Evolutionary conservation across 2,113 vertebrate genomes (phyloP), one percentile per base, ranked within the genome.

Genomic region (Oncorhynchus masou): DNA sequence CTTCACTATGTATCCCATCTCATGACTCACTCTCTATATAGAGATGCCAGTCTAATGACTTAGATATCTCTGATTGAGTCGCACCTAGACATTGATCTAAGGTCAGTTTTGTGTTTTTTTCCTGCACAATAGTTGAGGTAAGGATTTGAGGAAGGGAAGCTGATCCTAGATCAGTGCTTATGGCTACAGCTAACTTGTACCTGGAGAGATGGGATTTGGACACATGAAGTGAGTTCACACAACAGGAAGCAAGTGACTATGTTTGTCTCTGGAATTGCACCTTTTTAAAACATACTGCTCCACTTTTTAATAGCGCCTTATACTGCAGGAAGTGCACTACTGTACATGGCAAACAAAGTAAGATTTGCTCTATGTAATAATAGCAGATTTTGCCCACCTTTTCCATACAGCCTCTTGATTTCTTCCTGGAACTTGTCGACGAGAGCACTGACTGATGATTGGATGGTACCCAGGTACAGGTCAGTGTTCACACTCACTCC

Each of bases 401-500:
- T 93, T 2, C 86, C 89, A 7, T 92, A 91, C 13, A 93, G 86
- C 6, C 73, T 85, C 24, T 93, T 93, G 24, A 94, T 86, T 79
- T 94, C 90, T 3, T 91, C 90, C 70, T 94, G 91, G 73, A 91
- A 90, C 74, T 86, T 92, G 39, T 92, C 88, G 0, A 90, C 9
- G 0, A 94, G 89, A 49, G 67, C 25, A 81, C 84, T 85, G 79
- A 94, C 91, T 0, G 92, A 92, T 15, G 89, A 84, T 39, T 93
- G 88, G 81, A 94, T 85, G 69, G 90, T 91, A 9, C 88, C 90
- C 66, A 93, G 80, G 73, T 92, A 90, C 16, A 94, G 86, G 71
- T 94, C 94, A 0, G 92, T 94, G 87, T 91, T 92, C 31, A 94
- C 75, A 19, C 80, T 91, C 59, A 93, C 90, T 0, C 34, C 59